phyloP scores from a whole-genome alignment of 2,797 vertebrate species.

The Paguma larvata region DNA sequence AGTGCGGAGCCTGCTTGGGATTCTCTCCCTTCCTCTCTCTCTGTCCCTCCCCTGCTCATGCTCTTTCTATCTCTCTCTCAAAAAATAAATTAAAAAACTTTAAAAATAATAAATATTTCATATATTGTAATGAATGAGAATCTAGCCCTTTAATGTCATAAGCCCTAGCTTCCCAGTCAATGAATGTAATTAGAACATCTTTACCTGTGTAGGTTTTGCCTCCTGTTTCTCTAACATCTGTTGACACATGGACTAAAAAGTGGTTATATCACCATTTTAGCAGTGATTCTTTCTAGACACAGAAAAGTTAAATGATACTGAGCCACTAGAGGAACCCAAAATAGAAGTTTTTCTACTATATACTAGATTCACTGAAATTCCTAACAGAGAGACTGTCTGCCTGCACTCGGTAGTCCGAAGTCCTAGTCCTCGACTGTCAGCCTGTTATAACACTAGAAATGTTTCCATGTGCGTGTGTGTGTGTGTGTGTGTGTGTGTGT shows the following conservation, averaged over 20 bases:
- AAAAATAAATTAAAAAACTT: too few species aligned
- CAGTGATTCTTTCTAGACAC: constrained; percentile 47
- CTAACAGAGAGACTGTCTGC: neutral
- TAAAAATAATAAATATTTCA: neutral
- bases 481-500: too few species aligned
- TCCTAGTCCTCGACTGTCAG: neutral
- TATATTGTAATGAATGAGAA: constrained; percentile 8
- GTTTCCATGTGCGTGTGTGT: neutral
- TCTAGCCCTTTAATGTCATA: constrained; percentile 12
- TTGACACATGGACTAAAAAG: constrained; percentile 22
- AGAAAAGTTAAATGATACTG: constrained; percentile 55
- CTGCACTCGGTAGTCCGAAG: neutral
- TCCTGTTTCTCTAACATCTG: neutral
- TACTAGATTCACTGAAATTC: neutral
- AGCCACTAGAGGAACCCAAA: constrained; percentile 29
- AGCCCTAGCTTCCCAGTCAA: neutral
- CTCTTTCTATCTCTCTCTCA: too few species aligned
- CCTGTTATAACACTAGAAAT: neutral
- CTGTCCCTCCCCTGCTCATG: too few species aligned
- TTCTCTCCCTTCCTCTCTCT: too few species aligned
- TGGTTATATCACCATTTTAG: constrained; percentile 48
- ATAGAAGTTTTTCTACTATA: constrained; percentile 33
- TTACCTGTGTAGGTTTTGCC: neutral
- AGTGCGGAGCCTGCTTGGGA: too few species aligned
- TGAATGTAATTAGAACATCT: neutral